Evolutionary conservation across 2,113 vertebrate genomes (phyloP), one percentile per base, ranked within the genome.

Genomic region (Gymnarchus niloticus): DNA sequence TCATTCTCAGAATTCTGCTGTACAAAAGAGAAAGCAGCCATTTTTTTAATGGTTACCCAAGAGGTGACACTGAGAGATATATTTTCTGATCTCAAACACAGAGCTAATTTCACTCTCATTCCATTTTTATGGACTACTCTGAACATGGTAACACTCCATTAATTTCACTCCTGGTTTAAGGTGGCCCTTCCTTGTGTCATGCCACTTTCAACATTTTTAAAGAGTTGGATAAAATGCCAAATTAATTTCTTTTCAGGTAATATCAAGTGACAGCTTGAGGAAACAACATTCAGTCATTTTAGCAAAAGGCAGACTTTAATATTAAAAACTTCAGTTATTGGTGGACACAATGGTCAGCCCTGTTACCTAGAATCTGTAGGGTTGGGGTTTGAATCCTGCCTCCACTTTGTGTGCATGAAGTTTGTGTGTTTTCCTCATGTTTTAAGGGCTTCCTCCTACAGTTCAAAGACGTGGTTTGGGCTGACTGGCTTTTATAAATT

Each of bases 1-100:
- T 51, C 56, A 6, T 88, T 88, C 57, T 28, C 52, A 85, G 87
- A 85, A 83, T 23, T 49, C 8, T 12, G 23, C 54, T 76, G 12
- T 52, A 48, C 73, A 33, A 56, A n/a, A 48, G 57, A 57, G 5
- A 21, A 0, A 37, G 41, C 17, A 21, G 44, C 46, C 37, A 49
- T 28, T 37, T 41, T 54, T 52, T 37, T 46, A 14, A 41, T 17
- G 83, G n/a, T 41, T 37, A 49, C 41, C 49, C 83, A 61, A 48
- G 48, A 9, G 37, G 12, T n/a, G 3, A 9, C 49, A 54, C 28
- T 33, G 3, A 69, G 65, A 41, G 65, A 6, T 51, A 10, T 8
- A 41, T 41, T 1, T 41, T 69, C 28, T 69, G 14, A 37, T 37
- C 28, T 37, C 37, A 69, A 17, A 37, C 5, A 69, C 37, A 69